These are phyloP conservation scores for Actinostola sp. DNA, from an alignment of 92 coral and sea anemone genomes.

Conservation along the genomic window DNA sequence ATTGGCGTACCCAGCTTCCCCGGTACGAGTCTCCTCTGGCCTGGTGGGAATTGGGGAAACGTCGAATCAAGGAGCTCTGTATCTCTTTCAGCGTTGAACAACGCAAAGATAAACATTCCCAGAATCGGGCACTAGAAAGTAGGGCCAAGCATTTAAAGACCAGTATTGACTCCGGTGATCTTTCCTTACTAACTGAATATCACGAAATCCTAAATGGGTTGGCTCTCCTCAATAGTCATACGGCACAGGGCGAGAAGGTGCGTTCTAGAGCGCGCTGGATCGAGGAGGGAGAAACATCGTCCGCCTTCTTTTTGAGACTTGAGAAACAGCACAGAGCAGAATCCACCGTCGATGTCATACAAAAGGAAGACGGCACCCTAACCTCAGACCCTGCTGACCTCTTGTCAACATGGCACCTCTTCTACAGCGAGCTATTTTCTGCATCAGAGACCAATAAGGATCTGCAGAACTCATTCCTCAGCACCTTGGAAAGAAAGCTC, in stretches of 20 bases:
- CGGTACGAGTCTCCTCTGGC: neutral
- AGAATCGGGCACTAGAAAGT: too few relatives aligned
- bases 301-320: neutral
- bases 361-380: too few relatives aligned
- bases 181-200: too few relatives aligned
- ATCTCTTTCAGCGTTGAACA: neutral
- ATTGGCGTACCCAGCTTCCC: too few relatives aligned
- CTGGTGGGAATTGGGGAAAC: constrained; percentile 33
- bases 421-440: neutral
- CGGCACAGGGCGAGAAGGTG: neutral
- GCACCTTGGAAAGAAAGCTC: too few relatives aligned
- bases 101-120: too few relatives aligned
- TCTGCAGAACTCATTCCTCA: neutral
- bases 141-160: too few relatives aligned
- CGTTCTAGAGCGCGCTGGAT: neutral
- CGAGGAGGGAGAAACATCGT: too few relatives aligned
- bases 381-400: neutral
- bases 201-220: too few relatives aligned
- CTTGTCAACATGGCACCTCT: neutral
- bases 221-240: neutral
- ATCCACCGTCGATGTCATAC: neutral
- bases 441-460: neutral
- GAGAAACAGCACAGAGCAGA: neutral
- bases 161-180: too few relatives aligned
- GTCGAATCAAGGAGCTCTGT: neutral